phyloP scores from a whole-genome alignment of 2,888 invertebrate species.

The Dorcus hopei region DNA sequence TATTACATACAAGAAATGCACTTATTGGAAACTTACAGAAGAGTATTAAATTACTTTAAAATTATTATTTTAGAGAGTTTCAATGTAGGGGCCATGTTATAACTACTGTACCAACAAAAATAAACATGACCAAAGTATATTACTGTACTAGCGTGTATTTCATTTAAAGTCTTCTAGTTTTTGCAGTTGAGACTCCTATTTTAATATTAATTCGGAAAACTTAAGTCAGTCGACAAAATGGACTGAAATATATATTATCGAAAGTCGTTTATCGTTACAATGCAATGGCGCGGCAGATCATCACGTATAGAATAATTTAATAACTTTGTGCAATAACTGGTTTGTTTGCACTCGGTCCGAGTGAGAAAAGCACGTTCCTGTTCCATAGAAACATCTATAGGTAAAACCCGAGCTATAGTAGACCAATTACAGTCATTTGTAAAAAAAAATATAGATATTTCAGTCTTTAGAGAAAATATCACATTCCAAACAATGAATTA shows the following conservation, averaged over 20 bases:
- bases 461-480: conserved; percentile 57
- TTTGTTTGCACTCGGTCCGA: conserved; percentile 43
- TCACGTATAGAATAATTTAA: conserved; percentile 43
- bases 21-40: conserved; percentile 87
- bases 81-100: conserved; percentile 33
- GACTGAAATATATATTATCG: conserved; percentile 27
- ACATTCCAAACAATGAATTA: conserved; percentile 46
- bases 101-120: conserved; percentile 32
- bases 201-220: conserved; percentile 25
- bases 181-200: conserved; percentile 23
- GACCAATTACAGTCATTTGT: conserved; percentile 22
- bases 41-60: conserved; percentile 50
- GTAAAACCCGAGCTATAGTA: conserved; percentile 5
- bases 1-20: conserved; percentile 90
- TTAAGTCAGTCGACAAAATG: conserved; percentile 25
- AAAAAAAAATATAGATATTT: conserved; percentile 49
- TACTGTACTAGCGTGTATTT: conserved; percentile 23
- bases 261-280: conserved; percentile 33
- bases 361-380: conserved; percentile 43
- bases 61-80: conserved; percentile 34
- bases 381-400: conserved; percentile 30
- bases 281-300: conserved; percentile 49
- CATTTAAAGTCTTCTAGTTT: conserved; percentile 22
- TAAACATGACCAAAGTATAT: conserved; percentile 34
- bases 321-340: conserved; percentile 41